A percentile compares a stretch with the other conserved stretches of the same genome.
Evolutionary conservation across 2,113 vertebrate species (phyloP).

Genomic region (cat (Felis catus)): F.catus_Fca126_mat1.0 CM031424.1:23053501-23054000

Average conservation of each 20-base stretch:
- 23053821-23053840: neutral
- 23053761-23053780: neutral
- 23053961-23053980: neutral
- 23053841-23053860: neutral
- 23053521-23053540: neutral
- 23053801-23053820: neutral
- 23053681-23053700: neutral
- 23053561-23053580: neutral
- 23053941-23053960: neutral
- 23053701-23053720: neutral
- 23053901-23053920: neutral
- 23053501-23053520: neutral
- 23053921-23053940: neutral
- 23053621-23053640: neutral
- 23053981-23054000: neutral
- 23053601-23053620: neutral
- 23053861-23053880: neutral
- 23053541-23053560: slow-evolving; percentile 50
- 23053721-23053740: neutral
- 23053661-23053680: neutral
- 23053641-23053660: neutral
- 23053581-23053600: neutral
- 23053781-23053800: neutral
- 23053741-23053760: neutral
- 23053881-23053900: neutral